phyloP scores from a whole-genome alignment of 2,888 invertebrate species.

The Muscina levida region DNA sequence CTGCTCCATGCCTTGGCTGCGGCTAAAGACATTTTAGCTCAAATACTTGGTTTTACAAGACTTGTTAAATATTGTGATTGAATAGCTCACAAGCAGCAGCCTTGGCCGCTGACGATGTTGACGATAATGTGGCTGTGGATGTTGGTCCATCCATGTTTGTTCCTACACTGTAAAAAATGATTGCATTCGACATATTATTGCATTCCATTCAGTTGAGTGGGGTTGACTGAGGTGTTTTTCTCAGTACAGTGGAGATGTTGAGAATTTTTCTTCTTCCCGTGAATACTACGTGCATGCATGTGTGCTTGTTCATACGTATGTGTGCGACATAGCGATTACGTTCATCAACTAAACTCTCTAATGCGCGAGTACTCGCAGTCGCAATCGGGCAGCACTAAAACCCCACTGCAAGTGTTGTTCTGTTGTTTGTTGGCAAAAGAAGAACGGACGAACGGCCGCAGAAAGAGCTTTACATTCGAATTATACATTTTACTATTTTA shows the following conservation, averaged over 20 bases:
- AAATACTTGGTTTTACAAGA: constrained; percentile 31
- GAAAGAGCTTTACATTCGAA: not conserved
- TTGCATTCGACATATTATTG: not conserved
- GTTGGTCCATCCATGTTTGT: not conserved
- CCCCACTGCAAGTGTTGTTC: not conserved
- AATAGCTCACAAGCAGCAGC: constrained; percentile 41
- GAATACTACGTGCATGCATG: too few relatives aligned
- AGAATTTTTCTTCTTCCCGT: too few relatives aligned
- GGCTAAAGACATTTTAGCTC: constrained; percentile 30
- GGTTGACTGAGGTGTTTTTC: constrained; percentile 9
- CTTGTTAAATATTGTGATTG: constrained; percentile 51
- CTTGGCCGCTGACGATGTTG: constrained; percentile 25
- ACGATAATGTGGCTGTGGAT: not conserved
- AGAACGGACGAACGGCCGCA: too few relatives aligned
- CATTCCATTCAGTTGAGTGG: not conserved
- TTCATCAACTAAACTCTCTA: not conserved
- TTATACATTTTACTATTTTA: constrained; percentile 52
- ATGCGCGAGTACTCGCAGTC: not conserved
- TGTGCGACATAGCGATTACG: not conserved
- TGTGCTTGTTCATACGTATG: too few relatives aligned
- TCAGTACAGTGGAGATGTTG: not conserved
- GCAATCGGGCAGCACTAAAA: not conserved
- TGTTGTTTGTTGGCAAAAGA: not conserved
- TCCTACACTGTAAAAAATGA: constrained; percentile 16
- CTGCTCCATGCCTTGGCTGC: not conserved